Evolutionary conservation across 2,113 vertebrate genomes (phyloP).

Genomic region (Myxocyprinus asiaticus): DNA sequence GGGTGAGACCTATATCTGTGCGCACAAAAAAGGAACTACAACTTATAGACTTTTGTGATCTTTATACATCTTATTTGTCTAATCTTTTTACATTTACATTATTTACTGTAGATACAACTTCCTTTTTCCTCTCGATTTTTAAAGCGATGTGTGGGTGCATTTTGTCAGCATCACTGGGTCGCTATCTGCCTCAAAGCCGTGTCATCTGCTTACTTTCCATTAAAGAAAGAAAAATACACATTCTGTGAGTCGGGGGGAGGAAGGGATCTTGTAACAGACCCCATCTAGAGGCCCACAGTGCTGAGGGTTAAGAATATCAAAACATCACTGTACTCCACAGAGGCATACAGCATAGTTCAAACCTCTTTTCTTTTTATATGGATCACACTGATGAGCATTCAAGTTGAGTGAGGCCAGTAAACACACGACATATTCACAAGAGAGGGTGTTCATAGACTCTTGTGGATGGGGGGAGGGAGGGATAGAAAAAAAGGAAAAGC

Average conservation of each 20-base stretch:
- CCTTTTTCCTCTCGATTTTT: not conserved
- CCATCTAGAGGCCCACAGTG: constrained; percentile 27
- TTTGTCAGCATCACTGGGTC: not conserved
- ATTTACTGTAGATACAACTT: not conserved
- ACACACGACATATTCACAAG: constrained; percentile 24
- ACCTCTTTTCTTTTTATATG: constrained; percentile 16
- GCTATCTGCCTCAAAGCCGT: not conserved
- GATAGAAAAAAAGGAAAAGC: not conserved
- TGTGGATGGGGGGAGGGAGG: not conserved
- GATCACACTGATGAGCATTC: constrained; percentile 32
- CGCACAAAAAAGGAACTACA: not conserved
- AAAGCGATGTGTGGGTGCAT: not conserved
- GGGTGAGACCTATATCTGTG: not conserved
- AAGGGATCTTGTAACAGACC: constrained; percentile 32
- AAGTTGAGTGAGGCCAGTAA: constrained; percentile 19
- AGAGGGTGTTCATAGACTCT: constrained; percentile 21
- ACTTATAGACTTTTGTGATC: not conserved
- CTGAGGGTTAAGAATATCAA: constrained; percentile 24
- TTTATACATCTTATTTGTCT: not conserved
- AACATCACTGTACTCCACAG: constrained; percentile 20
- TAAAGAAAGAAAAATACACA: constrained; percentile 29
- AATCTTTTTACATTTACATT: not conserved
- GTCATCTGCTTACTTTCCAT: constrained; percentile 30
- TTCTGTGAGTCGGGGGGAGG: constrained; percentile 12
- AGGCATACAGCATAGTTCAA: not conserved